Percentiles rank a stretch among this genome's conserved stretches.
Evolutionary conservation across 1,140 invertebrate genomes (phyloP).

Genomic region (Drosophila auraria): DNA sequence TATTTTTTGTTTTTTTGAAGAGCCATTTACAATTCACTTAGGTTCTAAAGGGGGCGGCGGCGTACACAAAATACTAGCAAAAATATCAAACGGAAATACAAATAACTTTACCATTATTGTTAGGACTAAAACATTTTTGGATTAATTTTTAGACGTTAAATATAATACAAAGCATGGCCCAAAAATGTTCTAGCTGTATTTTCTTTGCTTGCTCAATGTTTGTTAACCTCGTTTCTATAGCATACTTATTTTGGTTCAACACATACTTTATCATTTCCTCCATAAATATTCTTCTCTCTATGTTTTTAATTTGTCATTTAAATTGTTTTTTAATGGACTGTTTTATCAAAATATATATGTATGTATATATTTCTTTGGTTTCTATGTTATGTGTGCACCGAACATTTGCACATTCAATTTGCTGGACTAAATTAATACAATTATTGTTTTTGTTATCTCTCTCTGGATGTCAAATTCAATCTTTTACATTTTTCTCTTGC

Average conservation of each 20-base stretch:
- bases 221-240: slow-evolving; percentile 26
- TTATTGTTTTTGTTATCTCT: slow-evolving; percentile 40
- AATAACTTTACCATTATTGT: slow-evolving; percentile 3
- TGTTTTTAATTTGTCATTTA: slow-evolving; percentile 5
- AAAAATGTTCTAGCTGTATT: slow-evolving; percentile 3
- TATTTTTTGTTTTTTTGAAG: not conserved
- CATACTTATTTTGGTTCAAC: slow-evolving; percentile 19
- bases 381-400: slow-evolving; percentile 13
- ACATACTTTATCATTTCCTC: slow-evolving; percentile 5
- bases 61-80: slow-evolving; percentile 37
- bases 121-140: slow-evolving; percentile 2
- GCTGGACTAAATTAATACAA: slow-evolving; percentile 44
- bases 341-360: slow-evolving; percentile 61
- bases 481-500: slow-evolving; percentile 18
- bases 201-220: not conserved
- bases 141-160: not conserved
- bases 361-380: slow-evolving; percentile 1
- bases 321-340: slow-evolving; percentile 9
- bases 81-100: slow-evolving; percentile 39
- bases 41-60: slow-evolving; percentile 22
- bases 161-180: slow-evolving; percentile 22
- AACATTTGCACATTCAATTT: slow-evolving; percentile 17
- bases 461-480: slow-evolving; percentile 27
- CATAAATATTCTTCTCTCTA: slow-evolving; percentile 14
- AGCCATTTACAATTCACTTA: slow-evolving; percentile 42